phyloP scores from a whole-genome alignment of 2,113 vertebrate species.

The Xiphias gladius region DNA sequence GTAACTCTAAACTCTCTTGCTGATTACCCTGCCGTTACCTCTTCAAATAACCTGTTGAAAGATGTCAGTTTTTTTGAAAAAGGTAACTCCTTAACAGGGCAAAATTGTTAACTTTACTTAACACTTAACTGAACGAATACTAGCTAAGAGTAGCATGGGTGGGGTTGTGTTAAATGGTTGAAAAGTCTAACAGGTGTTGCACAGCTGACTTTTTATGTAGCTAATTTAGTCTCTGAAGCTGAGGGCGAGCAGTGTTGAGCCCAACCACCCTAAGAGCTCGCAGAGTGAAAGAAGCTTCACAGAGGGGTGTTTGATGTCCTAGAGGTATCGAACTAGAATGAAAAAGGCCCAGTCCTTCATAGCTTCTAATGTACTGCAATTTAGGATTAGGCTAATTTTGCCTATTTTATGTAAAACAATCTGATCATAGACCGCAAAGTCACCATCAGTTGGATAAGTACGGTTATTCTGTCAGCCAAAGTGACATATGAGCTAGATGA shows the following conservation, averaged over 20 bases:
- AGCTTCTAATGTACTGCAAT: no score
- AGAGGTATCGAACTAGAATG: not conserved
- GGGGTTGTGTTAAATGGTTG: not conserved
- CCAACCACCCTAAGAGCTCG: not conserved
- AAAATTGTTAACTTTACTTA: no score
- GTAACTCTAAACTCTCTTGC: not conserved
- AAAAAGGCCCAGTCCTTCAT: not conserved
- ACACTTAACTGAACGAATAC: not conserved
- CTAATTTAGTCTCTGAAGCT: constrained; percentile 61
- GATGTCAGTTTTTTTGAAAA: not conserved
- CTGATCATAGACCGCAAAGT: not conserved
- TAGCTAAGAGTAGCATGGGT: not conserved
- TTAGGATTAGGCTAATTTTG: not conserved
- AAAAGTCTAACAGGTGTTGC: constrained; percentile 60
- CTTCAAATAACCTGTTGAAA: not conserved
- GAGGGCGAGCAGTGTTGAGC: not conserved
- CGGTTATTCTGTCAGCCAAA: not conserved
- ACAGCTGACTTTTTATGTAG: constrained; percentile 55
- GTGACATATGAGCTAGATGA: not conserved
- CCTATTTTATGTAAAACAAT: not conserved
- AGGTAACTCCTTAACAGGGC: not conserved
- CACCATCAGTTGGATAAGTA: not conserved
- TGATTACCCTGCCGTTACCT: not conserved
- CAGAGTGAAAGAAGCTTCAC: not conserved
- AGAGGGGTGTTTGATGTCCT: not conserved